Conservation (phyloP, 23 tunicate species). For the Ciona savignyi region DNA sequence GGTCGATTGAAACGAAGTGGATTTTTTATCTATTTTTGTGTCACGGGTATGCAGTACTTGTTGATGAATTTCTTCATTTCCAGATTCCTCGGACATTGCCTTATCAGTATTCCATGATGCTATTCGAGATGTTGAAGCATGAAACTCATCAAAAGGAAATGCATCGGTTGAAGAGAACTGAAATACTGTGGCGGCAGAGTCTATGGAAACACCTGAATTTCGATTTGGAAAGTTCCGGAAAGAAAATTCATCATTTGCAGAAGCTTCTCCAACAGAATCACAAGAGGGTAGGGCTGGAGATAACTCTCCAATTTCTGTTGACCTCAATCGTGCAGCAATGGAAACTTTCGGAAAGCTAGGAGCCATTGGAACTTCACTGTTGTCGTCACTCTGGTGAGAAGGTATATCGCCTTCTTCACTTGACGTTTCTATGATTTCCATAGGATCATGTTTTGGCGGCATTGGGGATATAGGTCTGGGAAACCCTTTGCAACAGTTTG, state of each 20-base stretch:
- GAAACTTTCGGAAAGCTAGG: background rate
- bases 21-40: background rate
- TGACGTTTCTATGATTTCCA: background rate
- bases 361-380: background rate
- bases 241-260: slow-evolving; percentile 51
- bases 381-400: background rate
- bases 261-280: slow-evolving; percentile 44
- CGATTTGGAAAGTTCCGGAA: slow-evolving; percentile 13
- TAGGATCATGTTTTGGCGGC: background rate
- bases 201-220: slow-evolving; percentile 3
- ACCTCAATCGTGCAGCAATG: background rate
- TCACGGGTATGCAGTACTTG: background rate
- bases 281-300: background rate
- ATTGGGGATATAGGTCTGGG: background rate
- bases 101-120: background rate
- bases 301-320: background rate
- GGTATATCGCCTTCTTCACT: background rate
- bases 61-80: background rate
- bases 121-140: slow-evolving; percentile 10
- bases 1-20: background rate
- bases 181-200: slow-evolving; percentile 27
- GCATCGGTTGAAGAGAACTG: slow-evolving; percentile 37
- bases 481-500: background rate
- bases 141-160: slow-evolving; percentile 28
- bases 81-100: background rate